Base-by-base conservation (phyloP, 1,140 invertebrate species). In the Vanessa atalanta region DNA sequence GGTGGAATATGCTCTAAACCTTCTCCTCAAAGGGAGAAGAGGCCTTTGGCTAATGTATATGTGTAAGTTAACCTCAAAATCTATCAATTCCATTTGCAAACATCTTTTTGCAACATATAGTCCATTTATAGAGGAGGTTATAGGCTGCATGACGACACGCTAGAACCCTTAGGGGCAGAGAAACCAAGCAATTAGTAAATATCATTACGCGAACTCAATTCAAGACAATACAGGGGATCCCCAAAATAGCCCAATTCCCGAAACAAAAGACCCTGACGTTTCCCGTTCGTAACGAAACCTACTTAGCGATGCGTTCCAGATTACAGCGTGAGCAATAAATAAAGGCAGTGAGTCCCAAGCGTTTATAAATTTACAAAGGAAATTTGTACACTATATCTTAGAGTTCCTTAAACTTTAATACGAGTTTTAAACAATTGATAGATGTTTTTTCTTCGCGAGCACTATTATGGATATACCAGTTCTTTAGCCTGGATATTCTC, bases 341-440 rank as follows among this genome's bases (percentile, higher is more conserved):
- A 76, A 76, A 70, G 66, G 68, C 73, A 74, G 72, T 57, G 31
- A 72, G 79, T 81, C 78, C 78, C 81, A 78, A 72, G 78, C 80
- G 81, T 81, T 86, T 84, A 84, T 81, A 83, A 84, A 86, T 86
- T 84, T 82, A 84, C 81, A 74, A 73, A 73, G 72, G 72, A 74
- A 81, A 75, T 73, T 78, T 77, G 77, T 76, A 67, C 70, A 75
- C 63, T 73, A 75, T 63, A 37, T 70, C 55, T 65, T 67, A 47
- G 64, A 43, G 64, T 65, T 73, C 55, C 65, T 60, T 67, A 67
- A 67, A 67, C 55, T 71, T 70, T 70, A 20, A 69, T 60, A 70
- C 53, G 57, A 61, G 57, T 61, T 61, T 61, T 61, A n/a, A 61
- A 31, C 3, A 37, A 23, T 16, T 61, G 55, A 57, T 57, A 23